Base-by-base conservation (phyloP, 2,888 invertebrate species). In the Monochamus alternatus region DNA sequence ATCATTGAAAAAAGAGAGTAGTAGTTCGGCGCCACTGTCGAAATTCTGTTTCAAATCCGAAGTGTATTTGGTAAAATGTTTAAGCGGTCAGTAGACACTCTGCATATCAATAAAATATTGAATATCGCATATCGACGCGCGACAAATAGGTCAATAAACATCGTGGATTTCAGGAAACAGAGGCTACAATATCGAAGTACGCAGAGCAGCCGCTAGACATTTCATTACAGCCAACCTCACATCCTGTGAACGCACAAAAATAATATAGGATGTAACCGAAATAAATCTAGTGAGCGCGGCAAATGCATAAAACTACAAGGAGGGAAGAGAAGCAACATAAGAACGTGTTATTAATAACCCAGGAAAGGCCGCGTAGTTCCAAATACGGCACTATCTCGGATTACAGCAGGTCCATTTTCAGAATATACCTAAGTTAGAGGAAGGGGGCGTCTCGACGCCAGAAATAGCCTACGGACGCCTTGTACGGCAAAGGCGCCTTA, bases 361-460 rank as follows among this genome's bases (percentile, higher is more conserved):
- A 73, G 84, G 80, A 81, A 81, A 81, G 81, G 81, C 88, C 73
- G 80, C 79, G 88, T 89, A 91, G 90, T 90, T 89, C 93, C 92
- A 90, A 91, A 92, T 92, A 92, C 90, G 92, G 92, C 89, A 90
- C 91, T 92, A 92, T 92, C 92, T 92, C 93, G 91, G 90, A 91
- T 93, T 92, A 92, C 92, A 88, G 90, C 89, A 90, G 90, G 90
- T 89, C 92, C 92, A 92, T 92, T 92, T 92, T 90, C 89, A 92
- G 92, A 91, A 91, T 91, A 90, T 91, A 87, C 87, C 86, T 84
- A 84, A 80, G 81, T 81, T 82, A 82, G 84, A 78, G 85, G 85
- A 86, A 81, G 87, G 86, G 86, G 87, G 85, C 88, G 88, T 87
- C 88, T 85, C 81, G 88, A 86, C 84, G 86, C 84, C 87, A 83